Evolutionary conservation across 2,888 invertebrate species (phyloP).

Genomic region (Malachius bipustulatus): DNA sequence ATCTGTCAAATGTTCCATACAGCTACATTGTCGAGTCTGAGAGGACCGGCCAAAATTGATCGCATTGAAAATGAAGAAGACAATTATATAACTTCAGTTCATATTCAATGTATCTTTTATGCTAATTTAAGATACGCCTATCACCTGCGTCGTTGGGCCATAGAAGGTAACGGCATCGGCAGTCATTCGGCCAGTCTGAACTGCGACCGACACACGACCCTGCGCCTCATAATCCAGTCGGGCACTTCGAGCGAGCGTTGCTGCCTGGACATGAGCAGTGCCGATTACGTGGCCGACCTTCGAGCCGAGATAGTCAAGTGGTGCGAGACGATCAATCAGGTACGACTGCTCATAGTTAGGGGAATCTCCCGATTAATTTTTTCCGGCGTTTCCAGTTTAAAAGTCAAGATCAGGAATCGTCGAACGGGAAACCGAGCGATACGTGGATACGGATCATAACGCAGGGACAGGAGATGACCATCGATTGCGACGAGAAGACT

Average conservation of each 20-base stretch:
- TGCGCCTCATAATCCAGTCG: constrained; percentile 76
- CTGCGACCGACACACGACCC: constrained; percentile 49
- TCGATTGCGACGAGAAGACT: constrained; percentile 86
- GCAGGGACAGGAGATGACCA: constrained; percentile 83
- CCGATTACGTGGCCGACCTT: constrained; percentile 84
- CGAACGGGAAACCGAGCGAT: constrained; percentile 42
- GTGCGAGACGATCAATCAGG: constrained; percentile 62
- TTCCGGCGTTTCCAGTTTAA: constrained; percentile 22
- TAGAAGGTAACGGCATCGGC: constrained; percentile 68
- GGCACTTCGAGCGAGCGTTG: constrained; percentile 81
- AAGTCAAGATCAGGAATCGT: constrained; percentile 24
- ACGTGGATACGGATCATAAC: constrained; percentile 77
- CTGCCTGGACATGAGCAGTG: constrained; percentile 64
- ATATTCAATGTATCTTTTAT: constrained; percentile 6
- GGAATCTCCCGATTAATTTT: constrained; percentile 4
- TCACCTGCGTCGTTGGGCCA: constrained; percentile 78
- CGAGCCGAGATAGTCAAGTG: constrained; percentile 91
- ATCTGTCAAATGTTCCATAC: too few species aligned
- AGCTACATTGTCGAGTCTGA: too few species aligned
- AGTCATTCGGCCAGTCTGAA: constrained; percentile 58
- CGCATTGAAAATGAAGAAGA: too few species aligned
- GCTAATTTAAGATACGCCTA: constrained; percentile 62
- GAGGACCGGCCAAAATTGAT: too few species aligned
- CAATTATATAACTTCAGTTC: too few species aligned
- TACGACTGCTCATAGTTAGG: constrained; percentile 16